phyloP scores from a whole-genome alignment of 2,113 vertebrate genomes.

The Sula dactylatra region DNA sequence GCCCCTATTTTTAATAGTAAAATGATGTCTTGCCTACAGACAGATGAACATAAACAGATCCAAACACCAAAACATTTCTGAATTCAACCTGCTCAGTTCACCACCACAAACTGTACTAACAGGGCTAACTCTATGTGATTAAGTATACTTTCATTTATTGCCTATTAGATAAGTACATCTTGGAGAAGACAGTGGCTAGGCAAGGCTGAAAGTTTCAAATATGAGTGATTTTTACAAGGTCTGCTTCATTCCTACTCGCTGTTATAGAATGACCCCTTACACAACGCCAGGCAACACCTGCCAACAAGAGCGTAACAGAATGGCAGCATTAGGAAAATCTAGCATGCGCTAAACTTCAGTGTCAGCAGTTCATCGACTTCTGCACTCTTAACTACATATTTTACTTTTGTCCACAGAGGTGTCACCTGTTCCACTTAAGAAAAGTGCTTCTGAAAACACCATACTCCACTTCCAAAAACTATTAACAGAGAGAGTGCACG shows the following conservation, averaged over 20 bases:
- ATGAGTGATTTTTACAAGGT: neutral
- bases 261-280: neutral
- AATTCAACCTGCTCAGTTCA: neutral
- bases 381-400: neutral
- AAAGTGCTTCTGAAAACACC: slow-evolving; percentile 55
- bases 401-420: slow-evolving; percentile 50
- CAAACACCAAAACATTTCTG: neutral
- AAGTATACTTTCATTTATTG: neutral
- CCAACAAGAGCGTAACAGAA: neutral
- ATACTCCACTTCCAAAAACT: slow-evolving; percentile 58
- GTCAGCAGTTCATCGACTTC: neutral
- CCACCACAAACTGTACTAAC: neutral
- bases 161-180: neutral
- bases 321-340: neutral
- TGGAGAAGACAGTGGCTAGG: neutral
- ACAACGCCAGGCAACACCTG: neutral
- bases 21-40: neutral
- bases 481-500: slow-evolving; percentile 43
- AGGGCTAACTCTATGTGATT: neutral
- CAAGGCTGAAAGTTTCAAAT: neutral
- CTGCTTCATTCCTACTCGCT: neutral
- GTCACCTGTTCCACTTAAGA: slow-evolving; percentile 60
- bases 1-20: neutral
- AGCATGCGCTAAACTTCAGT: neutral
- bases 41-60: neutral